Base-by-base conservation (phyloP, 2,113 vertebrate species). In the Paedocypris sp. region DNA sequence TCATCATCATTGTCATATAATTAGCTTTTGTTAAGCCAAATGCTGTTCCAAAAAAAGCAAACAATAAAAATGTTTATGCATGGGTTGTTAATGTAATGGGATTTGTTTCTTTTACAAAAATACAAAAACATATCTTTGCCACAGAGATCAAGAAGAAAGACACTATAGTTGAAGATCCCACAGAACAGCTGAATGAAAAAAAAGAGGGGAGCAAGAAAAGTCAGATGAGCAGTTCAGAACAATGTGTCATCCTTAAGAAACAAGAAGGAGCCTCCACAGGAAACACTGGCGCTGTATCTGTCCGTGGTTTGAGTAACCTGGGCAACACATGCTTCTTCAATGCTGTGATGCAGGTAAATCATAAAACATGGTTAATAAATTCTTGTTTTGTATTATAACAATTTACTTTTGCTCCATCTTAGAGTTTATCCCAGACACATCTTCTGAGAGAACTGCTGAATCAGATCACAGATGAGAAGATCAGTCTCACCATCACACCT, bases 261-360 rank as follows among this genome's bases (percentile, higher is more conserved):
- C 84, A 84, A 54, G 81, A 78, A 20, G 15, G 45, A 9, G 64
- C 1, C 6, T 3, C 68, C 28, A 26, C 68, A 39, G 69, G 65
- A 57, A 73, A 71, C 64, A 51, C 35, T 47, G 60, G 22, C 0
- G 75, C 80, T 7, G 62, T 92, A 45, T 71, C 79, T 6, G 90
- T 98, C 26, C 91, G 85, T 70, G 95, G 95, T 28, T 87, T 99
- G 51, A 95, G 93, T 77, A 99, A 99, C 73, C 76, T 99, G 77
- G 94, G 94, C 41, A 99, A 99, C 72, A 97, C 95, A 0, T 99
- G 95, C 64, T 98, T 99, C 80, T 99, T 97, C 66, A 99, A 99
- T 53, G 88, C 95, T 2, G 93, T 99, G 59, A 82, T 98, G 81
- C 95, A 99, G 91, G 95, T 98, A n/a, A 13, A 56, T 4, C 16